A percentile compares a stretch with the other conserved stretches of the same genome.
phyloP scores from a whole-genome alignment of 2,888 invertebrate genomes.

The Tipula vernalis region DNA sequence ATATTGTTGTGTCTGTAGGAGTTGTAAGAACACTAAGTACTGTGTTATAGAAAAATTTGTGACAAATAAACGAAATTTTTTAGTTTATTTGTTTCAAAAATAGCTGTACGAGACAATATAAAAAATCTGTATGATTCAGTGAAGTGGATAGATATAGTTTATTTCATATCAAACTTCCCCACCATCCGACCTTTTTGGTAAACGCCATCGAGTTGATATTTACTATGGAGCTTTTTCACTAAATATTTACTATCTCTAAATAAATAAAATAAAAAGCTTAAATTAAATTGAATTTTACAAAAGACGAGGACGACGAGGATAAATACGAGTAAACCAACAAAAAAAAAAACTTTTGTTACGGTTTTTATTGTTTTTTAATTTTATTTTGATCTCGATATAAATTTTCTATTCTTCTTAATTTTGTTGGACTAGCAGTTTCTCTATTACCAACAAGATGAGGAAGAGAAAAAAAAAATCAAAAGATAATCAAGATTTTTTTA shows the following conservation, averaged over 20 bases:
- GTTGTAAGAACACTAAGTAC: not conserved
- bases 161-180: too few species aligned
- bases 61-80: not conserved
- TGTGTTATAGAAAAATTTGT: not conserved
- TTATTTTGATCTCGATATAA: not conserved
- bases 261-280: not conserved
- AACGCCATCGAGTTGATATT: not conserved
- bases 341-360: not conserved
- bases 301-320: not conserved
- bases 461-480: not conserved
- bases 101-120: not conserved
- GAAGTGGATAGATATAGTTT: not conserved
- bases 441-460: not conserved
- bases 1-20: not conserved
- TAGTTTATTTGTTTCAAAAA: not conserved
- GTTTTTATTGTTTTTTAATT: not conserved
- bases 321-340: not conserved
- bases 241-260: too few species aligned
- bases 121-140: not conserved
- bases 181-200: not conserved
- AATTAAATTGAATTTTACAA: not conserved
- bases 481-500: not conserved
- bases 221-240: not conserved
- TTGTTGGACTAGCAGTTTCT: not conserved
- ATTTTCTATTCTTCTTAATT: not conserved